Evolutionary conservation across 2,797 vertebrate species (phyloP), one percentile per base, ranked within the genome.

Genomic region (Pampus argenteus): DNA sequence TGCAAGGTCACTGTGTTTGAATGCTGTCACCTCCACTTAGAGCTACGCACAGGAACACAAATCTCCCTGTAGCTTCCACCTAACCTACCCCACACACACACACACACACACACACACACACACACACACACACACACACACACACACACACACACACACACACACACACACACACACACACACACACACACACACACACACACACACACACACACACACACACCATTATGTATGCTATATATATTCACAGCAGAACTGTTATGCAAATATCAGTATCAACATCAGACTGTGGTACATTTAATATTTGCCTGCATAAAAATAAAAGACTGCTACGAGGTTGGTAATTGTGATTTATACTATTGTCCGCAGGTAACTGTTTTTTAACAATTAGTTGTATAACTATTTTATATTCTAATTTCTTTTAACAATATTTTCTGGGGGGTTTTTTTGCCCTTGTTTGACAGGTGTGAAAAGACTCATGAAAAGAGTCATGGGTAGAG

Each of bases 1-100:
- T 13, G 45, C 81, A 87, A 90, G 90, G 90, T 92, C 91, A 91
- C 72, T 23, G 51, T 74, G 82, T 88, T 81, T 90, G 85, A 93
- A 88, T 76, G 83, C 93, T 94, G 93, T 95, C 95, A 93, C 84
- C 90, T 93, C 85, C 90, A 92, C 88, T 95, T 93, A 94, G 86
- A 77, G 82, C 42, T 44, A 50, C 9, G 23, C 59, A 77, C 71
- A 77, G 56, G 54, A 57, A 58, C 67, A 69, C 81, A 71, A 47
- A 40, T 79, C 29, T 76, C 78, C 85, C 76, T 74, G 66, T 67
- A 69, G 76, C 74, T 81, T 74, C 65, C 65, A 65, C 67, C 56
- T 55, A 79, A 81, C 74, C 71, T 65, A 28, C 23, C 52, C 70
- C 55, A 66, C 36, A 67, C 23, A 22, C 42, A n/a, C n/a, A n/a